A percentile compares a stretch with the other conserved stretches of the same genome.
Conservation (phyloP, 2,113 vertebrate species). For the Rattus norvegicus region DNA sequence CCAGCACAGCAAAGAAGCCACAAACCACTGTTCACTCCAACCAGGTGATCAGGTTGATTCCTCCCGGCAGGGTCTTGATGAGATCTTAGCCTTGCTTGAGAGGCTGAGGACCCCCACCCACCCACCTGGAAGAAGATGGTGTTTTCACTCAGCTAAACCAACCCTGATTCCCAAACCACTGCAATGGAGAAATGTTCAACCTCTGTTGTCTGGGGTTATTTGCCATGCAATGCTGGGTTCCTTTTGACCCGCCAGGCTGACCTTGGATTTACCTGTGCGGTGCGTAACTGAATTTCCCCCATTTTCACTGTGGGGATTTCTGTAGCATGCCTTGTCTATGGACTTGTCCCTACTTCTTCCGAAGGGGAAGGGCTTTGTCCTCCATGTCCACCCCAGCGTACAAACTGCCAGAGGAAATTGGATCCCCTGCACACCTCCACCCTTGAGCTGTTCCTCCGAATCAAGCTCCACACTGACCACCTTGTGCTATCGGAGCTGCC, state of each 20-base stretch:
- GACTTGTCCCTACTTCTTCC: no score
- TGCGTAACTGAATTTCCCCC: fast-evolving
- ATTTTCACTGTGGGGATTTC: not conserved
- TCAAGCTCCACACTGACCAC: fast-evolving
- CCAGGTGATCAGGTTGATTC: not conserved
- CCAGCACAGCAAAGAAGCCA: not conserved
- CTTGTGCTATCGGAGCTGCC: not conserved
- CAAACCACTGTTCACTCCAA: not conserved
- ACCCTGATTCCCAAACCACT: not conserved
- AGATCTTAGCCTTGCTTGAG: not conserved
- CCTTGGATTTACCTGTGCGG: no score
- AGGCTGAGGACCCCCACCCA: not conserved
- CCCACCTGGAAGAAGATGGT: no score
- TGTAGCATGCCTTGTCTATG: not conserved
- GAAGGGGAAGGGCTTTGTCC: not conserved
- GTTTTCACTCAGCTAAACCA: not conserved
- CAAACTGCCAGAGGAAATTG: fast-evolving
- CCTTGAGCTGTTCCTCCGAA: not conserved
- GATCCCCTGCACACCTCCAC: not conserved
- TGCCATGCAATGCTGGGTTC: not conserved
- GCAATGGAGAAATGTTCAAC: not conserved
- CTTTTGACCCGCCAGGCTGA: fast-evolving
- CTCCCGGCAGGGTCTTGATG: not conserved
- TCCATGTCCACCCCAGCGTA: not conserved
- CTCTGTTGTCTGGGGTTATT: not conserved